Percentiles rank a stretch among this genome's conserved stretches.
phyloP scores from a whole-genome alignment of 2,113 vertebrate genomes.

The Rostratula benghalensis region DNA sequence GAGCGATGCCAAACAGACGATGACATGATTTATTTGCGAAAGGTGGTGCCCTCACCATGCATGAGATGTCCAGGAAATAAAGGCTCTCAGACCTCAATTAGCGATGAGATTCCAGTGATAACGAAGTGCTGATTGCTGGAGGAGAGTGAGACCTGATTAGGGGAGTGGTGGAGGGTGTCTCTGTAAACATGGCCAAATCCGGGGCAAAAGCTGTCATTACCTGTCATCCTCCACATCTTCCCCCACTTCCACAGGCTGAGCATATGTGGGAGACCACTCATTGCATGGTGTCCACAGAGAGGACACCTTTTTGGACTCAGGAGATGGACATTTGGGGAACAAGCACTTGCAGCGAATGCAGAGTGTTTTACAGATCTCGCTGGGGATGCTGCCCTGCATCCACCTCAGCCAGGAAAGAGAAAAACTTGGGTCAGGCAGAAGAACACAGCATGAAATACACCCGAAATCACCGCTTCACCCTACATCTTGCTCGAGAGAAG shows the following conservation, averaged over 20 bases:
- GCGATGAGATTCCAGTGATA: conserved; percentile 36
- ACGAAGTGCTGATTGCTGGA: neutral
- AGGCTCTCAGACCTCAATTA: conserved; percentile 45
- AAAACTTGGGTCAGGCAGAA: neutral
- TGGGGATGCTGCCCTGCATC: neutral
- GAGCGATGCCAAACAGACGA: neutral
- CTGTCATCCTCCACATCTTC: neutral
- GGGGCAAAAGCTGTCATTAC: neutral
- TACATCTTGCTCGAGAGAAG: neutral
- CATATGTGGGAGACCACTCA: neutral
- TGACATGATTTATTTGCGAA: conserved; percentile 55
- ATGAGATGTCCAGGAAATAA: conserved; percentile 67
- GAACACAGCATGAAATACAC: neutral
- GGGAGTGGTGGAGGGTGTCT: neutral
- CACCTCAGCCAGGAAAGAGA: neutral
- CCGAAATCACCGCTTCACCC: neutral
- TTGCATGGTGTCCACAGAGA: neutral
- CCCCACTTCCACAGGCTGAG: neutral
- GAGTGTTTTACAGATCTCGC: neutral
- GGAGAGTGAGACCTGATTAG: neutral
- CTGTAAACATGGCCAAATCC: neutral
- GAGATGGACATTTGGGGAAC: neutral
- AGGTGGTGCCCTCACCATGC: conserved; percentile 55
- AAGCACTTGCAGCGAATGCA: neutral
- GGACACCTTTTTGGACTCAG: neutral